A percentile compares a stretch with the other conserved stretches of the same genome.
Conservation (phyloP, 1,140 invertebrate species). For the Andrena cerasifolii region DNA sequence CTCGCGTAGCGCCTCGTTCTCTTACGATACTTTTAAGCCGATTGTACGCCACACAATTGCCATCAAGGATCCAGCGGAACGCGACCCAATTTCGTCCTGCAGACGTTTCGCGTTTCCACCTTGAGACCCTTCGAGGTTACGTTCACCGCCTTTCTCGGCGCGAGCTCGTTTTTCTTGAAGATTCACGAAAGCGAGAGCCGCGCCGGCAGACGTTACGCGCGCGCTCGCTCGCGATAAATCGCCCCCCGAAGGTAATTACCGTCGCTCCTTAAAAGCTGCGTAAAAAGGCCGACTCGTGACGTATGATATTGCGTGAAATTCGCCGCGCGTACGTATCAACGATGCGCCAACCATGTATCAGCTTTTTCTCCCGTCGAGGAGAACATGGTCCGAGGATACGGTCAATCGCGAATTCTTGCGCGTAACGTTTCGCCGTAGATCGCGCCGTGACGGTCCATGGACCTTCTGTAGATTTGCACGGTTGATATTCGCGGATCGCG, state of each 20-base stretch:
- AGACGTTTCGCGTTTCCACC: conserved; percentile 3
- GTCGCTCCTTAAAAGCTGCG: not conserved
- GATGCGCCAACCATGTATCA: not conserved
- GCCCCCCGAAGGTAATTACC: conserved; percentile 38
- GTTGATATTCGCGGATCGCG: too few species aligned
- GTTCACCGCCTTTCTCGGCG: conserved; percentile 2
- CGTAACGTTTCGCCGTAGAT: too few species aligned
- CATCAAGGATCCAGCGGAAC: not conserved
- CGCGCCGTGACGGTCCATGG: too few species aligned
- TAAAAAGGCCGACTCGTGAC: too few species aligned
- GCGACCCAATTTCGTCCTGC: conserved; percentile 26
- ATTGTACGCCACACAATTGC: too few species aligned
- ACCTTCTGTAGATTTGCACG: too few species aligned
- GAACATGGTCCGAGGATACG: too few species aligned
- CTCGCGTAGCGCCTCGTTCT: too few species aligned
- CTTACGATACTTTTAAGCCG: too few species aligned
- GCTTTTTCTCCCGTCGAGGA: too few species aligned
- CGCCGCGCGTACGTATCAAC: not conserved
- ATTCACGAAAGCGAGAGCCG: too few species aligned
- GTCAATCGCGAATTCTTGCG: too few species aligned
- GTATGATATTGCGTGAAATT: not conserved
- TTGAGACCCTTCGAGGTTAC: conserved; percentile 39
- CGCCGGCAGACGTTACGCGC: not conserved
- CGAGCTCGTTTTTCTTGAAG: conserved; percentile 12
- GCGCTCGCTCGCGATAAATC: not conserved